These are phyloP conservation scores for Anser cygnoides DNA, from an alignment of 2,113 vertebrate species.

Conservation along the genomic window DNA sequence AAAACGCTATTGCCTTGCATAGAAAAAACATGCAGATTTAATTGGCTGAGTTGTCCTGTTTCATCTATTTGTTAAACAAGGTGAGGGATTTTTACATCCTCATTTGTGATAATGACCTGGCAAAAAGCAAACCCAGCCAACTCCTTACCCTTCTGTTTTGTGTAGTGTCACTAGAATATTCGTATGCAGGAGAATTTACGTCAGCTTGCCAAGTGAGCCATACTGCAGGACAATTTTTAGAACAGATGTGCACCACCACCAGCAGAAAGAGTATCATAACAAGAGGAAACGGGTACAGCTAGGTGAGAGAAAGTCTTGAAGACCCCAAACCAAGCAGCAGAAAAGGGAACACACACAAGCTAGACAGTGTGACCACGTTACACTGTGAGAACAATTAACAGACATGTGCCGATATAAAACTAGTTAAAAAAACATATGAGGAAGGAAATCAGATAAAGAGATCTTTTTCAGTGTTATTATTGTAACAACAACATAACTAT, in stretches of 20 bases:
- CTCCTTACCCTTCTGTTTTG: fast-evolving
- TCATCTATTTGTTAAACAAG: background rate
- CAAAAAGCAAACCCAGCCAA: background rate
- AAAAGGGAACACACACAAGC: background rate
- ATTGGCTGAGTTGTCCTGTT: background rate
- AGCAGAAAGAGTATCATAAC: background rate
- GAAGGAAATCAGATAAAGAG: background rate
- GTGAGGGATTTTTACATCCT: background rate
- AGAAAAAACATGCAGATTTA: background rate
- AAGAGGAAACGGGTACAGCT: background rate
- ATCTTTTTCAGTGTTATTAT: background rate
- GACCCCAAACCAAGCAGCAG: background rate
- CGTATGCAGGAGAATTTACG: background rate
- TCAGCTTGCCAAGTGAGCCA: background rate
- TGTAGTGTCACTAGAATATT: background rate
- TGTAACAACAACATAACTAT: background rate
- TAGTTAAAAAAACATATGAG: background rate
- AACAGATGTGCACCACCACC: background rate
- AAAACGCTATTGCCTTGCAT: background rate
- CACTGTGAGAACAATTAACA: background rate
- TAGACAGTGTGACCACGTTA: fast-evolving
- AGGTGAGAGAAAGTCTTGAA: background rate
- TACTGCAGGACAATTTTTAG: background rate
- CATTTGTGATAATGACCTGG: background rate
- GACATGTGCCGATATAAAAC: background rate